Conservation (phyloP, 2,113 vertebrate species). For the Propithecus coquereli region DNA sequence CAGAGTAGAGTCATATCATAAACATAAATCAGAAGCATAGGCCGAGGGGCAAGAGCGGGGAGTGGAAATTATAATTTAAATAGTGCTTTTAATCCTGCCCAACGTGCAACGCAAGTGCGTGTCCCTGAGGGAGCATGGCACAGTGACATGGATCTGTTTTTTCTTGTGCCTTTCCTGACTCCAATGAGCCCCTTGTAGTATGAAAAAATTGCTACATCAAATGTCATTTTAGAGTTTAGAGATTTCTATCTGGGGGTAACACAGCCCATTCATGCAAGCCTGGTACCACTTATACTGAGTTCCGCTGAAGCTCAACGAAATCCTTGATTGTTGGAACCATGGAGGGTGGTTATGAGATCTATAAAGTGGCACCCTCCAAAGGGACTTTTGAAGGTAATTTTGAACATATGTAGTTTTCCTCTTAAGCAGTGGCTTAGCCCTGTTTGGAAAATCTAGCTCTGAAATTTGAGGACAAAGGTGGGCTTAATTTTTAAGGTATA, state of each 20-base stretch:
- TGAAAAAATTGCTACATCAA: not conserved
- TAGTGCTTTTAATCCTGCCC: not conserved
- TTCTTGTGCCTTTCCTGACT: not conserved
- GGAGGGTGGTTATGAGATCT: not conserved
- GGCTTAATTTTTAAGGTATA: constrained; percentile 11
- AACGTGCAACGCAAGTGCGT: not conserved
- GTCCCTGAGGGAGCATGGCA: not conserved
- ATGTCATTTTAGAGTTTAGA: not conserved
- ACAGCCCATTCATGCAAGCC: not conserved
- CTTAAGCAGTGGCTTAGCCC: not conserved
- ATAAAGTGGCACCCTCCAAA: not conserved
- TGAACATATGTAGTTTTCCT: not conserved
- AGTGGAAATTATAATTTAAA: not conserved
- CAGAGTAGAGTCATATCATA: not conserved
- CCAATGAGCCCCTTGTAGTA: not conserved
- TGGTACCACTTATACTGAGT: not conserved
- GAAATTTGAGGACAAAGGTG: not conserved
- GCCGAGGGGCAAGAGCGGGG: not conserved
- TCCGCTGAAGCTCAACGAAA: not conserved
- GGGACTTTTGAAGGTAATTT: not conserved
- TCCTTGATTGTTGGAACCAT: not conserved
- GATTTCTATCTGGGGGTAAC: not conserved
- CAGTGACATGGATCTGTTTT: not conserved
- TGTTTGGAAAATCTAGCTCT: not conserved
- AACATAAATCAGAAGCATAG: not conserved